A percentile compares a stretch with the other conserved stretches of the same genome.
Conservation (phyloP, 2,888 invertebrate species). For the Eueremaeus valkanovi region DNA sequence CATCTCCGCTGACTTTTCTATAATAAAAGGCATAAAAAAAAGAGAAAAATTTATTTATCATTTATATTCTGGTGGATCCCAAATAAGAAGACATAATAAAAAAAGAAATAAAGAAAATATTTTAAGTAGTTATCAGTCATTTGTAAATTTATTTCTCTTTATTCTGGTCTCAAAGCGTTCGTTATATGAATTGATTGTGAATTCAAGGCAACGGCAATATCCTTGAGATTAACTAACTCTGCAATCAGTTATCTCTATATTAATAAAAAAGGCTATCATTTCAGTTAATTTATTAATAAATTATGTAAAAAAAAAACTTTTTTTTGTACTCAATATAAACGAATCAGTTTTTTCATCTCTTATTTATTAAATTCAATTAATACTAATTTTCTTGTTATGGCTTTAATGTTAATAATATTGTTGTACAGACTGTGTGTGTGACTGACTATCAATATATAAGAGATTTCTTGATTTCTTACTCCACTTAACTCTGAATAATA, state of each 20-base stretch:
- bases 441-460: too few species aligned
- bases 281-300: constrained; percentile 2
- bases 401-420: too few species aligned
- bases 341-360: too few species aligned
- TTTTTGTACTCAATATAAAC: too few species aligned
- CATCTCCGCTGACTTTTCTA: too few species aligned
- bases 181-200: not conserved
- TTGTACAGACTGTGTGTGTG: too few species aligned
- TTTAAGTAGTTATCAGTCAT: not conserved
- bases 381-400: not conserved
- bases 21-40: too few species aligned
- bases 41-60: too few species aligned
- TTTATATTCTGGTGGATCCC: too few species aligned
- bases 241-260: constrained; percentile 2
- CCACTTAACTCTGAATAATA: not conserved
- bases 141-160: not conserved
- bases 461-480: too few species aligned
- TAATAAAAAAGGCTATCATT: not conserved
- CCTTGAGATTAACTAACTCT: constrained; percentile 4
- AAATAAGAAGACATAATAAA: not conserved
- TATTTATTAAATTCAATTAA: not conserved
- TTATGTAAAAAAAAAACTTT: not conserved
- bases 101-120: not conserved
- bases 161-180: not conserved
- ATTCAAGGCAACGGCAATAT: constrained; percentile 20